Percentiles rank a stretch among this genome's conserved stretches.
Conservation (phyloP, 1,140 invertebrate genomes). For the Acromyrmex charruanus region DNA sequence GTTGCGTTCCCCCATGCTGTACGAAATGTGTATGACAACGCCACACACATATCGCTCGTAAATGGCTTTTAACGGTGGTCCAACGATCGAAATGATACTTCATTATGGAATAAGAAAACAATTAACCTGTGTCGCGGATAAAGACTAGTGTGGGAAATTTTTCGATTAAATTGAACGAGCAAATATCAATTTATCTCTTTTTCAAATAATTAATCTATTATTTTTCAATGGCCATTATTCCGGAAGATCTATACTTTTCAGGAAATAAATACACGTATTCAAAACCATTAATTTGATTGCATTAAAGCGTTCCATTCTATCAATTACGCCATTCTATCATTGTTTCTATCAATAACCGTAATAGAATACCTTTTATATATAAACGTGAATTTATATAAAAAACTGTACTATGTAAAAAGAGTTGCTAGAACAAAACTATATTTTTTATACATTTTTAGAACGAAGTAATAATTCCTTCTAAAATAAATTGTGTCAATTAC, state of each 20-base stretch:
- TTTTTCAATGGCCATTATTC: not conserved
- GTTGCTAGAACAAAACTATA: not conserved
- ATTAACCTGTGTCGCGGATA: not conserved
- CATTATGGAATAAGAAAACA: slow-evolving; percentile 50
- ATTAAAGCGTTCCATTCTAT: not conserved
- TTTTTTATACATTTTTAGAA: slow-evolving; percentile 37
- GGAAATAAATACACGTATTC: not conserved
- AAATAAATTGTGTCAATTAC: slow-evolving; percentile 24
- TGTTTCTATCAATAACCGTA: slow-evolving; percentile 1
- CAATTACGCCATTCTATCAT: not conserved
- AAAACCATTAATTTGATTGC: not conserved
- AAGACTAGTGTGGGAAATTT: not conserved
- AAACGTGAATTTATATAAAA: slow-evolving; percentile 14
- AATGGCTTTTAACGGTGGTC: slow-evolving; percentile 18
- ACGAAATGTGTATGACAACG: slow-evolving; percentile 13
- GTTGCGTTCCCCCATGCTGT: slow-evolving; percentile 17
- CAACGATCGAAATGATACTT: slow-evolving; percentile 43
- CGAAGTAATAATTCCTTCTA: not conserved
- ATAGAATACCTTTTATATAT: not conserved
- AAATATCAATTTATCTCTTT: not conserved
- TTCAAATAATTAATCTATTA: not conserved
- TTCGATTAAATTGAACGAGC: not conserved
- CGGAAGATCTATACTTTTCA: not conserved
- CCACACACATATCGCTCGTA: not conserved
- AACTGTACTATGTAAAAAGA: not conserved